A percentile compares a stretch with the other conserved stretches of the same genome.
Conservation (phyloP, 2,797 vertebrate genomes). For the Clarias platycephalus region DNA sequence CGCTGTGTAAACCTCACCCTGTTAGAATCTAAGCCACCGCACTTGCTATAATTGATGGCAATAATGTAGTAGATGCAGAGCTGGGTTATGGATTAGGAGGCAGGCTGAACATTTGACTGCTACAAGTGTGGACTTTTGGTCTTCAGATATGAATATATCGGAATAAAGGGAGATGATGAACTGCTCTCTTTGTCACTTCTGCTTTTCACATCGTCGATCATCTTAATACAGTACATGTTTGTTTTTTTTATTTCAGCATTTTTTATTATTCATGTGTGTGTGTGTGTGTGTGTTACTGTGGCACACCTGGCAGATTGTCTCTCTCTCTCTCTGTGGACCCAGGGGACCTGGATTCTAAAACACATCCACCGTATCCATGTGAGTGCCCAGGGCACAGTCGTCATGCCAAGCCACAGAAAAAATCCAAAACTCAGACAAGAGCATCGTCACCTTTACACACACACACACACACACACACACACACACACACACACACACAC, state of each 20-base stretch:
- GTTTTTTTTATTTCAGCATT: no score
- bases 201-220: neutral
- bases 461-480: slow-evolving; percentile 43
- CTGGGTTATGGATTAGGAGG: neutral
- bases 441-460: neutral
- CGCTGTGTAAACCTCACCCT: neutral
- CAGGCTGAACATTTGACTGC: neutral
- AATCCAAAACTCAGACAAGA: slow-evolving; percentile 46
- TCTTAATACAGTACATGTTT: neutral
- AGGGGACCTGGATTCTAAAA: slow-evolving; percentile 61
- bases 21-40: neutral
- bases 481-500: slow-evolving; percentile 39
- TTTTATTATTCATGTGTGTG: slow-evolving; percentile 7
- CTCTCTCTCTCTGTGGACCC: slow-evolving; percentile 58
- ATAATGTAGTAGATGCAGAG: neutral
- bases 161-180: neutral
- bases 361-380: slow-evolving; percentile 58
- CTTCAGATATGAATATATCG: neutral
- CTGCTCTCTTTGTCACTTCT: neutral
- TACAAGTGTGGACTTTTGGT: neutral
- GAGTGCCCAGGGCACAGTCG: slow-evolving; percentile 53
- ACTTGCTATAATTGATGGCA: neutral
- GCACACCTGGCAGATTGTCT: slow-evolving; percentile 51
- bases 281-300: slow-evolving; percentile 17
- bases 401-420: slow-evolving; percentile 60